Conservation (phyloP, 2,113 vertebrate genomes). For the Plecturocebus donacophilus region DNA sequence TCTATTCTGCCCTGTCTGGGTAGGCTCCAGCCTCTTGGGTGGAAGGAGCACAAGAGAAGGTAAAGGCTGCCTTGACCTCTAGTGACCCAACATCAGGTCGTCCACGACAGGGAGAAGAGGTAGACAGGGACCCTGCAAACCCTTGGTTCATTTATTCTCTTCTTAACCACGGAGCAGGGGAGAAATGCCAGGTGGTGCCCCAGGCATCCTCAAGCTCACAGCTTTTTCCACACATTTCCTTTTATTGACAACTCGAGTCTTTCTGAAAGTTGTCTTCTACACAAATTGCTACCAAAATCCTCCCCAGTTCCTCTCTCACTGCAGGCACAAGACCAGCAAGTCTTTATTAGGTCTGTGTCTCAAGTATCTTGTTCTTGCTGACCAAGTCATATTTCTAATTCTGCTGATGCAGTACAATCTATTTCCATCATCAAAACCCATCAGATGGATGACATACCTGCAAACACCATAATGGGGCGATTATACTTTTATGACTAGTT, state of each 20-base stretch:
- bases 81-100: too few species aligned
- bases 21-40: neutral
- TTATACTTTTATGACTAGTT: neutral
- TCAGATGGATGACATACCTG: neutral
- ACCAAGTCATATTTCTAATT: neutral
- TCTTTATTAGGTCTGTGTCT: neutral
- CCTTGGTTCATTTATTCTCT: neutral
- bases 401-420: neutral
- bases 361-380: neutral
- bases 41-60: neutral
- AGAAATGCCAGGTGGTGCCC: neutral
- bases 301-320: neutral
- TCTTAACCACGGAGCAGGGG: neutral
- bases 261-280: neutral
- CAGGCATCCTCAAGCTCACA: neutral
- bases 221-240: neutral
- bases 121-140: neutral
- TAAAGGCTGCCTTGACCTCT: neutral
- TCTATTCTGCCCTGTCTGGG: neutral
- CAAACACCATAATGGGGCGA: neutral
- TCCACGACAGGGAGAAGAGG: neutral
- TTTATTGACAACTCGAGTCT: neutral
- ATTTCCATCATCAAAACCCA: neutral
- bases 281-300: neutral
- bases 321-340: neutral